Percentiles rank a stretch among this genome's conserved stretches.
Conservation (phyloP, 2,113 vertebrate species). For the Ornithorhynchus anatinus region DNA sequence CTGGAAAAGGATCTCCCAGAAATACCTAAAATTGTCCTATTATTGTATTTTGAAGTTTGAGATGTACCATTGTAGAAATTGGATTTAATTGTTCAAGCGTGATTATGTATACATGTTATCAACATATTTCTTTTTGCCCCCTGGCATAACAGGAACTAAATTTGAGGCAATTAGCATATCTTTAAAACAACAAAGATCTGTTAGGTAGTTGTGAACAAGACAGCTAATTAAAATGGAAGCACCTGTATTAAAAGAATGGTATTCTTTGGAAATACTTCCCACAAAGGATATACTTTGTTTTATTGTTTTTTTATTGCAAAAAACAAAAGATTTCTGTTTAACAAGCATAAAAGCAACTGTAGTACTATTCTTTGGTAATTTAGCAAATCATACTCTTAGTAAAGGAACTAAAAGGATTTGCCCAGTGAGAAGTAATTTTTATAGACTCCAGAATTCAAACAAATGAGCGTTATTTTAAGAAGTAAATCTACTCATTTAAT, state of each 20-base stretch:
- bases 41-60: too few species aligned
- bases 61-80: too few species aligned
- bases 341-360: not conserved
- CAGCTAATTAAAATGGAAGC: not conserved
- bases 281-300: not conserved
- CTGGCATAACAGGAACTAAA: too few species aligned
- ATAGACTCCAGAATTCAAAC: not conserved
- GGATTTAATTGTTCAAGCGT: too few species aligned
- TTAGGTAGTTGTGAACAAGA: slow-evolving; percentile 9
- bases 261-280: slow-evolving; percentile 6
- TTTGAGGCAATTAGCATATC: too few species aligned
- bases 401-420: not conserved
- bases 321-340: slow-evolving; percentile 2
- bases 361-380: not conserved
- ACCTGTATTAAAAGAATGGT: not conserved
- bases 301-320: not conserved
- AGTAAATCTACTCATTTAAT: not conserved
- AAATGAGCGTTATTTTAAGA: not conserved
- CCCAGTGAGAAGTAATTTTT: not conserved
- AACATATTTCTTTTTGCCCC: too few species aligned
- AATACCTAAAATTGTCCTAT: too few species aligned
- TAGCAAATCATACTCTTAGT: not conserved
- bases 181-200: not conserved
- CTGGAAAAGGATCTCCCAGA: too few species aligned
- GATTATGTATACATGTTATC: too few species aligned